Evolutionary conservation across 1,140 invertebrate species (phyloP).

Genomic region (Neodiprion virginianus): DNA sequence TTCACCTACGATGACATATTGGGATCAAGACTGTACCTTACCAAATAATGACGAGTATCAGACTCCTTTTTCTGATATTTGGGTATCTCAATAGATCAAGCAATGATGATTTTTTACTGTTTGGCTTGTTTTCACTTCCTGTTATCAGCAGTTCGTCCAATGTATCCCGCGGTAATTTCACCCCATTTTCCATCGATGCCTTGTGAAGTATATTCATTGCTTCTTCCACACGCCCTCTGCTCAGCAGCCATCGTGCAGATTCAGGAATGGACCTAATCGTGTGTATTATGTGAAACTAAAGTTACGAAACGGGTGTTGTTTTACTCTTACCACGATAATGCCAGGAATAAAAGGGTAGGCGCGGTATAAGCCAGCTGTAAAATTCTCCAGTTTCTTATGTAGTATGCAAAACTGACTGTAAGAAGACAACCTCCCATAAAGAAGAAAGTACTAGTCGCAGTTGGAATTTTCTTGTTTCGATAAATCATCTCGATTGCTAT

Average conservation of each 20-base stretch:
- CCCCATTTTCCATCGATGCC: slow-evolving; percentile 73
- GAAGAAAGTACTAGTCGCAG: slow-evolving; percentile 79
- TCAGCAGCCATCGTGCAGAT: slow-evolving; percentile 81
- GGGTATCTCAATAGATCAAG: slow-evolving; percentile 76
- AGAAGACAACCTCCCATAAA: slow-evolving; percentile 80
- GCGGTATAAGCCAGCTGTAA: slow-evolving; percentile 77
- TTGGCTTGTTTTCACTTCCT: slow-evolving; percentile 51
- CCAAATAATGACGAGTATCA: slow-evolving; percentile 82
- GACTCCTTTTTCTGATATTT: slow-evolving; percentile 73
- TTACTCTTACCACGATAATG: slow-evolving; percentile 77
- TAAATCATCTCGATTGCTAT: slow-evolving; percentile 86
- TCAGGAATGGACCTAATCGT: slow-evolving; percentile 77
- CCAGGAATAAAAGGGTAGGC: slow-evolving; percentile 73
- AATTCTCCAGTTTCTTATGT: slow-evolving; percentile 76
- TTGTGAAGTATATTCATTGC: slow-evolving; percentile 73
- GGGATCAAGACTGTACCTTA: slow-evolving; percentile 48
- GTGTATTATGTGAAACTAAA: neutral
- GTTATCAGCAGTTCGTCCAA: slow-evolving; percentile 63
- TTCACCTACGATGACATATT: neutral
- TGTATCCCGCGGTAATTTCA: slow-evolving; percentile 64
- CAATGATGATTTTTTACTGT: slow-evolving; percentile 63
- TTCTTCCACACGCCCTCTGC: slow-evolving; percentile 76
- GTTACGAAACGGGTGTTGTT: too few species aligned
- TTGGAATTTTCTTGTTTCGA: slow-evolving; percentile 73
- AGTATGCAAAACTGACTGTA: slow-evolving; percentile 75